Base-by-base conservation (phyloP, 2,113 vertebrate genomes). In the Sterrhoptilus dennistouni region DNA sequence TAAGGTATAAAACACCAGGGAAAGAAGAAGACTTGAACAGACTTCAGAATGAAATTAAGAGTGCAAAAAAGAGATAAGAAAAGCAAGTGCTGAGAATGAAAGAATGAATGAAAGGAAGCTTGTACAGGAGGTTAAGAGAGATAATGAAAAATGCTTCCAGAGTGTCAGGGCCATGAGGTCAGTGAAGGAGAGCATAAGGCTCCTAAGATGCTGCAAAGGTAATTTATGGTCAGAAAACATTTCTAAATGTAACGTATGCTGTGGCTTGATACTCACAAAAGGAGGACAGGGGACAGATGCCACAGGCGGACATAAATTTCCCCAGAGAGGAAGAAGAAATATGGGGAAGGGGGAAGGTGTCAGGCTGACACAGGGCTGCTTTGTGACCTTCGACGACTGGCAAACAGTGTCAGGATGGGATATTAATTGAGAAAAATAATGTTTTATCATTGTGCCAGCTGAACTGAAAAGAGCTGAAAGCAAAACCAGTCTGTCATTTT, bases 341-440 rank as follows among this genome's bases (percentile, higher is more conserved):
- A 94, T 71, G 90, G 88, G 13, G 86, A 95, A 86, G 40, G 59
- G 93, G 59, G 75, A 94, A 90, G 74, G 76, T 84, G 50, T 78
- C 75, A 95, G 91, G 76, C 94, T 97, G 95, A 97, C 92, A 91
- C 72, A 77, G 94, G 83, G 65, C 50, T 69, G 91, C 92, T 96
- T 88, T 44, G 66, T 96, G 96, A 97, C 97, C 97, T 97, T 92
- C 3, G 6, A 90, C 93, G 97, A 87, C 97, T 95, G 93, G 97
- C 96, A 97, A 96, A 96, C 81, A 96, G 95, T 91, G 93, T 94
- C 94, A 96, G 90, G 89, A 97, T 93, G 97, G 96, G 97, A 95
- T 96, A 98, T 97, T 97, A 97, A 93, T 95, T 90, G 97, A 96
- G 96, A 97, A 98, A 98, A 97, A 97, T 97, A 97, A 95, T 97